A percentile compares a stretch with the other conserved stretches of the same genome.
These are phyloP conservation scores for Cryptoprocta ferox DNA, from an alignment of 2,797 vertebrate genomes.

Conservation along the genomic window DNA sequence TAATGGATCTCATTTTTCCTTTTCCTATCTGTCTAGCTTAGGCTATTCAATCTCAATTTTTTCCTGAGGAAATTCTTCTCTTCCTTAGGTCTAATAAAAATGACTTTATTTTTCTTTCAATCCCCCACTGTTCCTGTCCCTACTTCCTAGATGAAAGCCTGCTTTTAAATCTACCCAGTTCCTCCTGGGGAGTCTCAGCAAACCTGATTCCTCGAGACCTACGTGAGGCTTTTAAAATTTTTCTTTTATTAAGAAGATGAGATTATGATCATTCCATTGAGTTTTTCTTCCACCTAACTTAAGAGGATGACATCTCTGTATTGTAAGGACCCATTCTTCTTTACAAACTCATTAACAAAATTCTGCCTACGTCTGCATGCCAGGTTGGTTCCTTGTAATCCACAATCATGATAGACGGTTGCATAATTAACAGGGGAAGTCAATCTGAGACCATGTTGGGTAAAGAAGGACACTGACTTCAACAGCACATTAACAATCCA, in stretches of 20 bases:
- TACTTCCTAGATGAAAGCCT: conserved; percentile 35
- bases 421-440: background rate
- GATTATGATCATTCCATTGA: background rate
- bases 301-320: background rate
- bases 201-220: background rate
- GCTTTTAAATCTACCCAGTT: background rate
- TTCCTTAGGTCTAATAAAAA: background rate
- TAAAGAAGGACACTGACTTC: background rate
- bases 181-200: background rate
- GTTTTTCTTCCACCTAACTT: conserved; percentile 29
- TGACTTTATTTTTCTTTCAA: background rate
- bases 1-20: background rate
- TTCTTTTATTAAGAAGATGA: conserved; percentile 37
- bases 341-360: conserved; percentile 20
- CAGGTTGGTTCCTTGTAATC: background rate
- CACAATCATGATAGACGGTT: background rate
- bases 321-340: background rate
- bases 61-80: conserved; percentile 35
- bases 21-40: background rate
- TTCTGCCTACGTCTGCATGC: background rate
- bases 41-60: background rate
- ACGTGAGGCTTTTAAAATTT: background rate
- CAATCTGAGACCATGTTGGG: background rate
- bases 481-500: background rate
- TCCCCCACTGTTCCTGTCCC: background rate